Evolutionary conservation across 2,113 vertebrate species (phyloP), one percentile per base, ranked within the genome.

Genomic region (Tinamus guttatus): DNA sequence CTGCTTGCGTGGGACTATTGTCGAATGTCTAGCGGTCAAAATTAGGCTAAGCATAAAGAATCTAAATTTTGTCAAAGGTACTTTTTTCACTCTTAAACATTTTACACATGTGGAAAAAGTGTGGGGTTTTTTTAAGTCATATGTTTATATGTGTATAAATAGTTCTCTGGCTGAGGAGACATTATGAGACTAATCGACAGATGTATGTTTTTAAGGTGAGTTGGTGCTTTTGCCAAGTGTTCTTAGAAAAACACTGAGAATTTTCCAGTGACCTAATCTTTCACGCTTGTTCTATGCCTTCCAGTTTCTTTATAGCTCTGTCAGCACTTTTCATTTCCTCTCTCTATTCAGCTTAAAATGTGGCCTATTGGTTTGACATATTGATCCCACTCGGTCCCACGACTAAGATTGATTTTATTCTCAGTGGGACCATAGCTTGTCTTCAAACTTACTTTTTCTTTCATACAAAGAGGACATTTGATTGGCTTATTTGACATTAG

Each of bases 351-450:
- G 51, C 93, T 87, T 96, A 90, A 95, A 95, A 87, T 89, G 43
- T 78, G 90, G 75, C 79, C 47, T 92, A 54, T 88, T 89, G 92
- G 91, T 96, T 80, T 96, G 80, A 86, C 70, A 89, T 98, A 98
- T 98, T 98, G 98, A 99, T 98, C 91, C n/a, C n/a, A 65, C 84
- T 94, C 93, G 89, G 85, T 97, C 89, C 89, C 92, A 79, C 98
- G 98, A 98, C 98, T 98, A 97, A 97, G 97, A 99, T 98, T 96
- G 98, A 99, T 99, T 98, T 97, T 96, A 95, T 96, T 96, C 96
- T 95, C 96, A 92, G 85, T 85, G 96, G 97, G 97, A 96, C 94
- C 81, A 28, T 95, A 96, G 89, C 87, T 88, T 97, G 94, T 97
- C 91, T 94, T 98, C 96, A 96, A 97, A 96, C 91, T 95, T 97